Conservation (phyloP, 2,888 invertebrate species). For the Pandemis cinnamomeana region DNA sequence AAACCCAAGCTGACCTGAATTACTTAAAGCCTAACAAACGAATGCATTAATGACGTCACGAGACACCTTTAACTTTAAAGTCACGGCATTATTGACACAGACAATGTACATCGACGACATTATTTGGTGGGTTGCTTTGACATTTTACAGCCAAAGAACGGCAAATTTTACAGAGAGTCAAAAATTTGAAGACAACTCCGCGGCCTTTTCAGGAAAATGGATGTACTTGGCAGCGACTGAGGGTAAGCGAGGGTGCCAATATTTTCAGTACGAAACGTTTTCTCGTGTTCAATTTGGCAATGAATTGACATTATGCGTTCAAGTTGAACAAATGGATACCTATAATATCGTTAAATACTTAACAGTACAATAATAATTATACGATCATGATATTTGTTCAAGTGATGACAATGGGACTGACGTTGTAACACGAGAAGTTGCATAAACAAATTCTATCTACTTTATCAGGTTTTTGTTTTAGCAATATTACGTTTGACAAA, state of each 20-base stretch:
- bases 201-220: no score
- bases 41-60: slow-evolving; percentile 16
- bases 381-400: background rate
- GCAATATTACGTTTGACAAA: no score
- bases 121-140: background rate
- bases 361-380: background rate
- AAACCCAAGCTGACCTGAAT: slow-evolving; percentile 30
- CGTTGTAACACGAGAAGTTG: background rate
- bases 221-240: no score
- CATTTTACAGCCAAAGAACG: no score
- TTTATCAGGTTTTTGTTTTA: background rate
- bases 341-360: no score
- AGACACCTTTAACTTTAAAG: background rate
- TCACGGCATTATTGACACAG: slow-evolving; percentile 2
- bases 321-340: no score
- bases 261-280: no score
- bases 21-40: slow-evolving; percentile 25
- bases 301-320: no score
- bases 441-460: background rate
- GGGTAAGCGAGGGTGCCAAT: no score
- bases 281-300: no score
- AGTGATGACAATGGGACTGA: background rate
- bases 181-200: no score
- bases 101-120: background rate
- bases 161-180: no score